Conservation (phyloP, 2,888 invertebrate species). For the Synergus gifuensis region DNA sequence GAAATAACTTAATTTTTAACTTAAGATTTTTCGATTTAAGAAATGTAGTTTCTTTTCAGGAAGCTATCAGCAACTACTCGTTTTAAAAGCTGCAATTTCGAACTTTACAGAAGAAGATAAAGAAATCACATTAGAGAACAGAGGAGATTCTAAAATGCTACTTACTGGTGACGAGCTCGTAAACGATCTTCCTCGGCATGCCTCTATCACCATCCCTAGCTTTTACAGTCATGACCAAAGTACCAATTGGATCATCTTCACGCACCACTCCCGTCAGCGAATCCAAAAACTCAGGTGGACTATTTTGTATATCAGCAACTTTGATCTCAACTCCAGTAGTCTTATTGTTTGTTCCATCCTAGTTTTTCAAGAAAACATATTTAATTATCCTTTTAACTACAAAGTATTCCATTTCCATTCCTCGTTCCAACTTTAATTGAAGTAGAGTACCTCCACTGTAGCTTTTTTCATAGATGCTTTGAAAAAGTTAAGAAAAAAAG, state of each 20-base stretch:
- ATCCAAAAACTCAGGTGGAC: constrained; percentile 90
- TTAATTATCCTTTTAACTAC: background rate
- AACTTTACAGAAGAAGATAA: constrained; percentile 38
- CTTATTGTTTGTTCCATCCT: constrained; percentile 90
- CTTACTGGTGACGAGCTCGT: constrained; percentile 90
- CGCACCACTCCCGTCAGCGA: constrained; percentile 87
- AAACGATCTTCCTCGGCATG: constrained; percentile 87
- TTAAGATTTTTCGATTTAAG: background rate
- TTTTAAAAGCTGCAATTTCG: constrained; percentile 46
- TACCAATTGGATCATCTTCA: constrained; percentile 92
- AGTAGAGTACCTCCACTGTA: background rate
- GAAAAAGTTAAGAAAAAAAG: background rate
- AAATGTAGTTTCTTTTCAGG: background rate
- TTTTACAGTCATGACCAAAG: constrained; percentile 87
- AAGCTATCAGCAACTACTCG: background rate
- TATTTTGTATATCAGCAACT: constrained; percentile 92
- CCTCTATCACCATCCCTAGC: constrained; percentile 93
- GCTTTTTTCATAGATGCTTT: background rate
- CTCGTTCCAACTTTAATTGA: background rate
- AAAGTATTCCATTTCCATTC: background rate
- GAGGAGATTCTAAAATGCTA: constrained; percentile 54
- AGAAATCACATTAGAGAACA: constrained; percentile 17
- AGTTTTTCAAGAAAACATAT: constrained; percentile 28
- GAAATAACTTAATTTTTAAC: background rate
- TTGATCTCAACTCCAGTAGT: constrained; percentile 87